A percentile compares a stretch with the other conserved stretches of the same genome.
These are phyloP conservation scores for Pocillopora grandis DNA, from an alignment of 92 coral and sea anemone genomes.

Conservation along the genomic window DNA sequence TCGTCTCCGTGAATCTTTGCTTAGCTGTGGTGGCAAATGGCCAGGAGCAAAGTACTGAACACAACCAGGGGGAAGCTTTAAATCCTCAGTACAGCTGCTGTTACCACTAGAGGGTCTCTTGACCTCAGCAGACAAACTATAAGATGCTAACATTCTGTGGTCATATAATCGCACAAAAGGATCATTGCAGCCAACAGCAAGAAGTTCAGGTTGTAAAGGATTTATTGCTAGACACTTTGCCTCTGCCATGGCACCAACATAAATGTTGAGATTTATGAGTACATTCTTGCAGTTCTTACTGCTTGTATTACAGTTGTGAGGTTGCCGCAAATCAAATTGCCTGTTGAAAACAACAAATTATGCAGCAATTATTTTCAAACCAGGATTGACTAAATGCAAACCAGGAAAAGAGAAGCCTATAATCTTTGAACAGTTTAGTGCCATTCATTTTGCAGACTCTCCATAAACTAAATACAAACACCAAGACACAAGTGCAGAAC, in stretches of 20 bases:
- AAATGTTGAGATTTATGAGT: constrained; percentile 83
- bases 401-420: no score
- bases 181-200: constrained; percentile 96
- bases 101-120: constrained; percentile 38
- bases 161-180: constrained; percentile 95
- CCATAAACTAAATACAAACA: no score
- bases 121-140: constrained; percentile 53
- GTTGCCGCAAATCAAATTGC: constrained; percentile 94
- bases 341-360: constrained; percentile 45
- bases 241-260: constrained; percentile 90
- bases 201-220: constrained; percentile 85
- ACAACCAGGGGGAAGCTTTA: constrained; percentile 80
- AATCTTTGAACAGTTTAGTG: no score
- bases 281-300: constrained; percentile 89
- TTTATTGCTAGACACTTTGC: constrained; percentile 93
- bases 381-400: no score
- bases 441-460: no score
- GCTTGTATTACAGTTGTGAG: constrained; percentile 89
- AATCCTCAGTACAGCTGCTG: constrained; percentile 56
- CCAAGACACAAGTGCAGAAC: no score
- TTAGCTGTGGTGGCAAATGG: constrained; percentile 81
- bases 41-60: constrained; percentile 98
- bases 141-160: constrained; percentile 84
- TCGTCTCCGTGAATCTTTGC: constrained; percentile 69
- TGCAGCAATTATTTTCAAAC: not conserved